Base-by-base conservation (phyloP, 2,888 invertebrate genomes). In the Cheilosia pagana region DNA sequence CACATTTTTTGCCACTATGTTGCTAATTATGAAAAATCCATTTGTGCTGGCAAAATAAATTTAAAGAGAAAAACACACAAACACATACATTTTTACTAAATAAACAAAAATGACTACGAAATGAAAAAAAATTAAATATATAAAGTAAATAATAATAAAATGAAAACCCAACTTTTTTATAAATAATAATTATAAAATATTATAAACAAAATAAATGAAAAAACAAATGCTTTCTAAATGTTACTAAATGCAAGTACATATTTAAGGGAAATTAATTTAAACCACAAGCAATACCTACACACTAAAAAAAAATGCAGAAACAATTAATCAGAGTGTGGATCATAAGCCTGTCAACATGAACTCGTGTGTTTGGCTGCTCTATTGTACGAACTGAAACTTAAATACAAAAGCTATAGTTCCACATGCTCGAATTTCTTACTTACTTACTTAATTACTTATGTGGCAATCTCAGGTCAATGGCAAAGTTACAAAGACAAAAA, bases 141-240 rank as follows among this genome's bases (percentile, higher is more conserved):
- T 53, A 53, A 16, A 31, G n/a, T 53, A 16, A 16, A n/a, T 28
- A 63, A 35, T 7, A 68, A 59, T 53, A 53, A 28, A 48, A 67
- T 55, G 43, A 43, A 67, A 62, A 59, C 39, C 79, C 52, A 76
- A 55, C 71, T 81, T 85, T 83, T 83, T 85, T 86, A 87, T 78
- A 79, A 81, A 83, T 57, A 87, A 67, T 75, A 68, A 86, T 63
- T 74, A 85, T 78, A 81, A 85, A 77, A 82, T 81, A 83, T 70
- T 71, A 62, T 59, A 81, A 70, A 78, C n/a, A 65, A 65, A 68
- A 79, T 10, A 39, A 39, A 65, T 43, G 52, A 57, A 68, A 57
- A 62, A 77, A 86, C 57, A 87, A 87, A 87, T 87, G 87, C 87
- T 88, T 87, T 88, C 87, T 88, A 87, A 88, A 87, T 87, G 87